phyloP scores from a whole-genome alignment of 1,140 invertebrate species.

The Ceratina calcarata region DNA sequence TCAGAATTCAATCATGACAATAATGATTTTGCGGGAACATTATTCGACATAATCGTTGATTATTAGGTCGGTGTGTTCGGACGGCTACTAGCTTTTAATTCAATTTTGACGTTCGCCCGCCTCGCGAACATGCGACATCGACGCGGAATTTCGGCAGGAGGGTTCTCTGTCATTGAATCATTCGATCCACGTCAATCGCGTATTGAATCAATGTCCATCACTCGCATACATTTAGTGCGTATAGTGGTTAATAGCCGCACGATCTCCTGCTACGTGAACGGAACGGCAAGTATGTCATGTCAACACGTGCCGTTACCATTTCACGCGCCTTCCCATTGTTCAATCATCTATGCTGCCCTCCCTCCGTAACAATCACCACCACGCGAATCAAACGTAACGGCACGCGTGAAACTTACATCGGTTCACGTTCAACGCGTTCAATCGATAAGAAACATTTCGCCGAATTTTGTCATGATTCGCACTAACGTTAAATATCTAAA shows the following conservation, averaged over 20 bases:
- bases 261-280: conserved; percentile 61
- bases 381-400: conserved; percentile 1
- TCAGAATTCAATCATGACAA: background rate
- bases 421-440: background rate
- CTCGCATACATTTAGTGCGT: conserved; percentile 53
- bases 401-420: conserved; percentile 7
- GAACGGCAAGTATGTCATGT: conserved; percentile 64
- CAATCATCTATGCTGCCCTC: conserved; percentile 25
- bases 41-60: background rate
- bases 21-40: background rate
- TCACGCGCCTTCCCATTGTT: conserved; percentile 47
- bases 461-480: no score
- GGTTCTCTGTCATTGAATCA: conserved; percentile 65
- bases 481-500: no score
- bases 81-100: conserved; percentile 49
- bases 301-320: conserved; percentile 55
- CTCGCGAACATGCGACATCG: conserved; percentile 38
- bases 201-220: conserved; percentile 67
- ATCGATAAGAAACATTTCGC: no score
- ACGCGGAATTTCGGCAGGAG: conserved; percentile 43
- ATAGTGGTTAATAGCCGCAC: conserved; percentile 58
- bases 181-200: conserved; percentile 65
- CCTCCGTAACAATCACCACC: background rate
- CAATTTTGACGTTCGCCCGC: conserved; percentile 46
- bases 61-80: background rate